Percentiles rank a stretch among this genome's conserved stretches.
phyloP scores from a whole-genome alignment of 2,797 vertebrate species.

The Periparus ater region DNA sequence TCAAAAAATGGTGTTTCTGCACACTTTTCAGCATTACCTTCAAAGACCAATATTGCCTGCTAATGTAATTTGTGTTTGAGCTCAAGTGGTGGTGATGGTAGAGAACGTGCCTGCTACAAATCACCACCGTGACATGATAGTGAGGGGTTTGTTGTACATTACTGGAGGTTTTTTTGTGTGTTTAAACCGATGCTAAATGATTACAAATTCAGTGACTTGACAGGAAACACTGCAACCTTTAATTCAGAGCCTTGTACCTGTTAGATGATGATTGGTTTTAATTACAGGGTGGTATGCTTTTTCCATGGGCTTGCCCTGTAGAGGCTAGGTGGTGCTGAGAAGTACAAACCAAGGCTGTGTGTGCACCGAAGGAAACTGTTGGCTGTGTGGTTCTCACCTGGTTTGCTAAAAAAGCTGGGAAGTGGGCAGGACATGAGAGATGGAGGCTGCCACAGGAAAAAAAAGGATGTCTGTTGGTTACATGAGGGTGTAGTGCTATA shows the following conservation, averaged over 20 bases:
- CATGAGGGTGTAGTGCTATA: background rate
- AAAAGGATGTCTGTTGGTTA: background rate
- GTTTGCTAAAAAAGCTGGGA: background rate
- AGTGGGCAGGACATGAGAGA: background rate
- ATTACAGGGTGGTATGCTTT: background rate
- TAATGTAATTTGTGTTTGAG: slow-evolving; percentile 1
- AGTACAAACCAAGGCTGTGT: background rate
- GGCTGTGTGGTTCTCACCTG: background rate
- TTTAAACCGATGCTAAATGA: background rate
- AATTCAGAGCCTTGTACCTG: background rate
- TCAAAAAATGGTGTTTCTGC: background rate
- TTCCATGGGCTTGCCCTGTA: background rate
- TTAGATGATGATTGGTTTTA: slow-evolving; percentile 6
- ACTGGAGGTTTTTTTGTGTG: background rate
- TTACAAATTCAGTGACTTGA: slow-evolving; percentile 1
- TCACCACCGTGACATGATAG: background rate
- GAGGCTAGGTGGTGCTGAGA: background rate
- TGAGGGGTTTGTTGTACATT: background rate
- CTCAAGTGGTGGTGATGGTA: background rate
- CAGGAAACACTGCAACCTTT: background rate
- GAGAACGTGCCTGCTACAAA: background rate
- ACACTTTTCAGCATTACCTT: background rate
- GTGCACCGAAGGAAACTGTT: background rate
- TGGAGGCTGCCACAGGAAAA: background rate
- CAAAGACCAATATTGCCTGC: background rate